Conservation (phyloP, 2,113 vertebrate genomes). For the Butorides virescens region DNA sequence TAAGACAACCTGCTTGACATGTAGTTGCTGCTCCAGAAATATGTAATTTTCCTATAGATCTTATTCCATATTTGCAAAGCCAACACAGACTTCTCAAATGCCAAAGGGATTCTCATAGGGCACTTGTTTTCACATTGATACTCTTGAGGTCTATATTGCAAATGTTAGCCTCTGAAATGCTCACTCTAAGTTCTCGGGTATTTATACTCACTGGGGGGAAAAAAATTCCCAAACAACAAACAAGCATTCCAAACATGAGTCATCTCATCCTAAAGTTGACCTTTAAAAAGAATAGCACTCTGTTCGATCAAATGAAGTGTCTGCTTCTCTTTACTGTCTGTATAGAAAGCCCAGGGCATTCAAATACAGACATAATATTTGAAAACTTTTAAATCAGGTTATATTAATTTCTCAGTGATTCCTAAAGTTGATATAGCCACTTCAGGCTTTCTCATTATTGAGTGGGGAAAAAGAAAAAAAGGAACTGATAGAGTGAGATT, state of each 20-base stretch:
- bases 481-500: not conserved
- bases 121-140: not conserved
- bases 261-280: not conserved
- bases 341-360: not conserved
- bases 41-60: not conserved
- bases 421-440: not conserved
- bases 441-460: not conserved
- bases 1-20: not conserved
- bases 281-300: not conserved
- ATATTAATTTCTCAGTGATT: not conserved
- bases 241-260: not conserved
- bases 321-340: not conserved
- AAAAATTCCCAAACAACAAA: not conserved
- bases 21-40: not conserved
- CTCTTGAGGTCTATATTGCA: not conserved
- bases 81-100: not conserved
- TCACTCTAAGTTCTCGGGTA: not conserved
- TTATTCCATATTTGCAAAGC: not conserved
- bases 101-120: not conserved
- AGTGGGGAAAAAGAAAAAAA: not conserved
- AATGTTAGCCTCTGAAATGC: not conserved
- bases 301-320: not conserved
- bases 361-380: not conserved
- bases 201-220: not conserved
- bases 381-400: not conserved